Evolutionary conservation across 2,113 vertebrate species (phyloP).

Genomic region (Limanda limanda): DNA sequence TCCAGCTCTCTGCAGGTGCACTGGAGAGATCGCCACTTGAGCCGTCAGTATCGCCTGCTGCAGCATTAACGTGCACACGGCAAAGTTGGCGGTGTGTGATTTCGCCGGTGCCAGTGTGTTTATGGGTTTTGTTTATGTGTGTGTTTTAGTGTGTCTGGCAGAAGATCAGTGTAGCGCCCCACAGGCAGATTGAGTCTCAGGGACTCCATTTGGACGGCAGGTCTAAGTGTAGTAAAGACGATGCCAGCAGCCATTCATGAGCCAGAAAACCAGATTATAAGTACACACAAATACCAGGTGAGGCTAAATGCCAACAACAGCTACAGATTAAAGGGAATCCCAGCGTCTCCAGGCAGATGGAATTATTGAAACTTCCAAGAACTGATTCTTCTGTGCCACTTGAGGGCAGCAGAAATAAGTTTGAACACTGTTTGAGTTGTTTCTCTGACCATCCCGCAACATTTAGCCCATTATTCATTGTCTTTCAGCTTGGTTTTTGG

Average conservation of each 20-base stretch:
- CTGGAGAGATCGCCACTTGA: conserved; percentile 1
- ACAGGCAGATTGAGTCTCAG: conserved; percentile 19
- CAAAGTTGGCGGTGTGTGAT: background rate
- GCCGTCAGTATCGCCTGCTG: conserved; percentile 15
- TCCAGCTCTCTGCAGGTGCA: conserved; percentile 44
- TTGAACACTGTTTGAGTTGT: background rate
- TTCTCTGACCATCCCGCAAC: too few relatives aligned
- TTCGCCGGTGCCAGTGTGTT: conserved; percentile 7
- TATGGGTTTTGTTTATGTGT: conserved; percentile 12
- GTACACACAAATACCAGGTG: background rate
- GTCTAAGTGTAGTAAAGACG: conserved; percentile 5
- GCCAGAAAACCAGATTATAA: background rate
- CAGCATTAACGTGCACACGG: conserved; percentile 8
- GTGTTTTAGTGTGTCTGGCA: conserved; percentile 34
- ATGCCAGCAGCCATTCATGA: conserved; percentile 5
- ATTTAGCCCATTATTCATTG: too few relatives aligned
- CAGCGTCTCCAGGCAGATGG: background rate
- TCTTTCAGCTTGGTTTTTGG: too few relatives aligned
- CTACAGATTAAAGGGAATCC: background rate
- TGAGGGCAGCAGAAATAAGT: background rate
- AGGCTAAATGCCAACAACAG: background rate
- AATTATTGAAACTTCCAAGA: background rate
- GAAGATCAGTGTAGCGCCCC: conserved; percentile 8
- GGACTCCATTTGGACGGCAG: conserved; percentile 25
- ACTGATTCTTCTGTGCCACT: background rate